Base-by-base conservation (phyloP, 2,888 invertebrate species). In the Thecophora atra region DNA sequence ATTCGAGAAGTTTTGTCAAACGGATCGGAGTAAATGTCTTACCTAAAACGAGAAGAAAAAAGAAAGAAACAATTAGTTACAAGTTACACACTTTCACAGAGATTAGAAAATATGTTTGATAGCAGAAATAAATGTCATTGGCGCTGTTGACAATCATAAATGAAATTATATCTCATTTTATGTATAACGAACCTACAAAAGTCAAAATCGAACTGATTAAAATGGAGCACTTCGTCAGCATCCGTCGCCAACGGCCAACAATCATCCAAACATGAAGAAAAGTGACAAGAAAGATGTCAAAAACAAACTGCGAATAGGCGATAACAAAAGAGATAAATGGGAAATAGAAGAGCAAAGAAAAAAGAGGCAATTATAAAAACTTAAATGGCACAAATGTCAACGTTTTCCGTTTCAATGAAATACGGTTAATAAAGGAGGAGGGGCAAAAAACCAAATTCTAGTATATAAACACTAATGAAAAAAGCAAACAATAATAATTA, bases 11-110 rank as follows among this genome's bases (percentile, higher is more conserved):
- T 52, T 68, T 19, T n/a, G 30, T 17, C 17, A 54, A 17, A 17
- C n/a, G n/a, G n/a, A n/a, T n/a, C 21, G 51, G 63, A 17, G 37
- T 70, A 51, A 70, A 70, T 70, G 30, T 47, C 70, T 70, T 70
- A 70, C 70, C 70, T 70, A 63, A 7, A 70, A 70, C 1, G 21
- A 63, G n/a, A 63, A 11, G 44, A 8, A 56, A 1, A 58, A 15
- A 58, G 26, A 58, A 24, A 58, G 58, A 58, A 24, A 26, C n/a
- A 58, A 28, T 24, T 24, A 26, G 19, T 24, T 17, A 54, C 11
- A 54, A 54, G n/a, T n/a, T n/a, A 54, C 54, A 37, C 11, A 6
- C 6, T 37, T 37, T 2, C 37, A 8, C 37, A 37, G 37, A 37
- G 1, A n/a, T n/a, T n/a, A n/a, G n/a, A n/a, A n/a, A n/a, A n/a